Conservation (phyloP, 2,797 vertebrate species). For the Parotocinclus haroldoi region DNA sequence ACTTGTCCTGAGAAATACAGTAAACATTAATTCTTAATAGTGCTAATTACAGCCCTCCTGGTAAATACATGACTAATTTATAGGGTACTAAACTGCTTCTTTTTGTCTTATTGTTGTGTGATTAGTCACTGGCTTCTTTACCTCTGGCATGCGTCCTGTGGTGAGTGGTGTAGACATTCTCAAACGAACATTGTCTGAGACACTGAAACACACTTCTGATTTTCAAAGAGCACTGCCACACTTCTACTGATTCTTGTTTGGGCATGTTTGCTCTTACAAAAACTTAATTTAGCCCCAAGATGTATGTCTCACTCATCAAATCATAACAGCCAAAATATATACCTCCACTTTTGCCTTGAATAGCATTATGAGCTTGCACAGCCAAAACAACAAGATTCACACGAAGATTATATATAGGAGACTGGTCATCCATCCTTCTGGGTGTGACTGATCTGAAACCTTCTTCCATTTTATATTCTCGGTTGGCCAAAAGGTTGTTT, state of each 20-base stretch:
- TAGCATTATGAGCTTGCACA: constrained; percentile 33
- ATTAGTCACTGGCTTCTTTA: constrained; percentile 42
- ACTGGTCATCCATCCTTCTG: constrained; percentile 47
- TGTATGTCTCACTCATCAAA: constrained; percentile 20
- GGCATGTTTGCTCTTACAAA: constrained; percentile 18
- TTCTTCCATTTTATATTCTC: constrained; percentile 50
- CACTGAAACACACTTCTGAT: no score
- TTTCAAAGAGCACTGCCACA: not conserved
- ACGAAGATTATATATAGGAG: constrained; percentile 42
- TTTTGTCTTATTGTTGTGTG: constrained; percentile 32
- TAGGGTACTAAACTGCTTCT: constrained; percentile 31
- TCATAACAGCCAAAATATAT: constrained; percentile 28
- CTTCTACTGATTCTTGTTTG: constrained; percentile 1
- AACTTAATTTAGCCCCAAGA: constrained; percentile 3
- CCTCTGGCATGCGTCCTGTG: constrained; percentile 16
- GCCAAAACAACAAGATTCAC: constrained; percentile 48
- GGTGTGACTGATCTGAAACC: constrained; percentile 30
- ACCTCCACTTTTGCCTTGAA: constrained; percentile 28
- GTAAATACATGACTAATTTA: constrained; percentile 46
- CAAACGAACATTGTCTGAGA: no score
- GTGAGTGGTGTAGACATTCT: not conserved
- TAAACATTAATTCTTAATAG: constrained; percentile 27
- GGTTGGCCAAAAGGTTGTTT: constrained; percentile 43
- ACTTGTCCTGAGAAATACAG: constrained; percentile 28
- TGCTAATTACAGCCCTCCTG: constrained; percentile 43